Percentiles rank a stretch among this genome's conserved stretches.
These are phyloP conservation scores for Tapirus terrestris DNA, from an alignment of 2,113 vertebrate genomes.

Conservation along the genomic window DNA sequence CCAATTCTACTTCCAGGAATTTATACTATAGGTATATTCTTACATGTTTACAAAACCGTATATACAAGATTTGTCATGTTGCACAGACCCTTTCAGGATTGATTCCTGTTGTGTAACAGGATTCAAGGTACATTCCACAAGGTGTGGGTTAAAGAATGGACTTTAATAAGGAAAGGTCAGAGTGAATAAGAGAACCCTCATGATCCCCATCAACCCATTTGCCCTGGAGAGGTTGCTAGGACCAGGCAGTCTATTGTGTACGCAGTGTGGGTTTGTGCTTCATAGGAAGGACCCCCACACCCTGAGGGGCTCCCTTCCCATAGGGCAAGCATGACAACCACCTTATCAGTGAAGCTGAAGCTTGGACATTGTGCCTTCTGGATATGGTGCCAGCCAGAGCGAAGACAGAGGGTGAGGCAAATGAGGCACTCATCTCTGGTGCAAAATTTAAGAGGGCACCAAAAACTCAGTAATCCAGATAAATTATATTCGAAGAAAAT, in stretches of 20 bases:
- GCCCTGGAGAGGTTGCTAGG: background rate
- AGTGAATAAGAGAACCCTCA: background rate
- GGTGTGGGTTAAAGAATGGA: background rate
- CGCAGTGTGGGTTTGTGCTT: background rate
- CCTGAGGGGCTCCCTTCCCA: background rate
- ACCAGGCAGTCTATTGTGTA: background rate
- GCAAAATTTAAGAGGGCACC: background rate
- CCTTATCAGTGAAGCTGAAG: background rate
- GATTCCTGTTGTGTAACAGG: background rate
- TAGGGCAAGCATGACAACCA: background rate
- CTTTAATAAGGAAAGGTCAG: background rate
- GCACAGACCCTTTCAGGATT: background rate
- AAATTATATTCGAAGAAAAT: slow-evolving; percentile 5
- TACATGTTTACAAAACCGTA: background rate
- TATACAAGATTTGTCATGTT: background rate
- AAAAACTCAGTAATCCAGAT: background rate
- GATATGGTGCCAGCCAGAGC: background rate
- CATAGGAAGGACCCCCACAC: background rate
- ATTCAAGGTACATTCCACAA: background rate
- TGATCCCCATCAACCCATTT: background rate
- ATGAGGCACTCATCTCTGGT: background rate
- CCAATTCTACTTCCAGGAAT: background rate
- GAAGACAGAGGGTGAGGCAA: background rate
- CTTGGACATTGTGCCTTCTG: background rate
- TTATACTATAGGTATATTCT: background rate